Conservation (phyloP, 2,113 vertebrate species). For the Phylloscopus trochiloides region DNA sequence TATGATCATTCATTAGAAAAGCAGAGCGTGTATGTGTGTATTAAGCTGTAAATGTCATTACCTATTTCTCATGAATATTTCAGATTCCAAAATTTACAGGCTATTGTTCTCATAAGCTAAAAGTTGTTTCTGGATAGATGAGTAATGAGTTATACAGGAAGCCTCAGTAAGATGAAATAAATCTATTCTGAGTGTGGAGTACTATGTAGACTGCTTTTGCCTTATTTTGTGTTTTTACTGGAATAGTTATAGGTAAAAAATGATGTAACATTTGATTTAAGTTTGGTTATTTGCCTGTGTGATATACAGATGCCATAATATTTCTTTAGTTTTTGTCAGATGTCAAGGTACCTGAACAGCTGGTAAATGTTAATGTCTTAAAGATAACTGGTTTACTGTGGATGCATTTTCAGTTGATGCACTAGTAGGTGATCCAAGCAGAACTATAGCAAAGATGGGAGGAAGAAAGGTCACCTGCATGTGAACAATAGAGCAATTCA, state of each 20-base stretch:
- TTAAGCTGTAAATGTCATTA: constrained; percentile 35
- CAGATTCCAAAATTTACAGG: constrained; percentile 25
- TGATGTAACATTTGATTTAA: background rate
- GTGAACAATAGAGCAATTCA: background rate
- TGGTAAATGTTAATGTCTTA: background rate
- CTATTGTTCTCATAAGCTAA: constrained; percentile 48
- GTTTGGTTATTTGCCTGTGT: background rate
- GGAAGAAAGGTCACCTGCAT: rapidly evolving
- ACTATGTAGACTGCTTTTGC: background rate
- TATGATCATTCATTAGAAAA: background rate
- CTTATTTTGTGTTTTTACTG: background rate
- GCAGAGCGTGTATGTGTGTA: background rate
- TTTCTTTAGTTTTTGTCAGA: constrained; percentile 27
- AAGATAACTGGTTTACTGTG: background rate
- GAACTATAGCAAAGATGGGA: background rate
- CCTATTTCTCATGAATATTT: constrained; percentile 51
- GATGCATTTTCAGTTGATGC: background rate
- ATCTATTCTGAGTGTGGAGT: background rate
- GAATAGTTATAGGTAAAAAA: background rate
- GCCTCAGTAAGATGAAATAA: background rate
- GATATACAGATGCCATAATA: background rate
- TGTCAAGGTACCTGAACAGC: background rate
- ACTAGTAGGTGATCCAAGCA: background rate
- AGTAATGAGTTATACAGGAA: background rate
- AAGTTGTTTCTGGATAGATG: constrained; percentile 19